phyloP scores from a whole-genome alignment of 2,797 vertebrate species.

The Dromococcyx pavoninus region DNA sequence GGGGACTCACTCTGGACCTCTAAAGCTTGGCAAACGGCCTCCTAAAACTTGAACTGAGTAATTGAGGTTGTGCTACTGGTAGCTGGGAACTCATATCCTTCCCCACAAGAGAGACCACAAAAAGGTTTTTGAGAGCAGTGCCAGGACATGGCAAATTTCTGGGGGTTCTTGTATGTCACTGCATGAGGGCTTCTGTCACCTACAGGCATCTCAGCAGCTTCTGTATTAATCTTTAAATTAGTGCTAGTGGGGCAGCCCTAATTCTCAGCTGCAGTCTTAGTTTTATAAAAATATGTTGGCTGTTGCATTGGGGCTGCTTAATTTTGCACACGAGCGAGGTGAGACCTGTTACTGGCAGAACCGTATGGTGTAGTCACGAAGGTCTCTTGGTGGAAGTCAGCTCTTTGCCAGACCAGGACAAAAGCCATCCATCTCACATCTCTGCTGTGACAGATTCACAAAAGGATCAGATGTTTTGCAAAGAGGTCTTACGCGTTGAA shows the following conservation, averaged over 20 bases:
- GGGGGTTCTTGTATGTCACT: not conserved
- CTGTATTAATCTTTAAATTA: not conserved
- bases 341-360: not conserved
- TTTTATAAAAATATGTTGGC: not conserved
- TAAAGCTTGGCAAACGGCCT: not conserved
- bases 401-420: not conserved
- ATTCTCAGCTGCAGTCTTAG: not conserved
- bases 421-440: not conserved
- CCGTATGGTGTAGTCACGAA: not conserved
- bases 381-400: not conserved
- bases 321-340: not conserved
- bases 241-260: not conserved
- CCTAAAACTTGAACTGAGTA: not conserved
- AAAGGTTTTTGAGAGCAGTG: not conserved
- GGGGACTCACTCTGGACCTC: not conserved
- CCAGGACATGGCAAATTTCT: not conserved
- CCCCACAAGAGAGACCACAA: not conserved
- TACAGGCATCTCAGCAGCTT: constrained; percentile 11
- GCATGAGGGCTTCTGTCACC: not conserved
- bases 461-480: not conserved
- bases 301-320: not conserved
- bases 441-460: not conserved
- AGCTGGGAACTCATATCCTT: not conserved
- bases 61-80: not conserved
- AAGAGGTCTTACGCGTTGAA: not conserved